phyloP scores from a whole-genome alignment of 2,888 invertebrate genomes.

The Neuroscelio doddi region DNA sequence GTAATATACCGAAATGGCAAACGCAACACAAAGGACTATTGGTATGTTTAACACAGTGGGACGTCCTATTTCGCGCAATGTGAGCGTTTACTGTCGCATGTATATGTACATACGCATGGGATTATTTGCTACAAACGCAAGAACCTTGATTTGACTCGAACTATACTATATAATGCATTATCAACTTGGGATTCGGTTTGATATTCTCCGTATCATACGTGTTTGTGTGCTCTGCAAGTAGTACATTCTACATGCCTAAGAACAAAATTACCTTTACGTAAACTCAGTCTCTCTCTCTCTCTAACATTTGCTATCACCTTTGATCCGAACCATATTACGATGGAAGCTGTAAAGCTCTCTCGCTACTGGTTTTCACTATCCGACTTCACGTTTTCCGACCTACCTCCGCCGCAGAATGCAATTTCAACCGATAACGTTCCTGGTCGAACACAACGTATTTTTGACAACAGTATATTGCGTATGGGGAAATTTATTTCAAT shows the following conservation, averaged over 20 bases:
- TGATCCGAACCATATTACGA: neutral
- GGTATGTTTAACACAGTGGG: conserved; percentile 1
- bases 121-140: neutral
- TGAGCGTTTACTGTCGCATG: neutral
- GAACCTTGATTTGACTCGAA: neutral
- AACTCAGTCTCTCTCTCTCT: conserved; percentile 1
- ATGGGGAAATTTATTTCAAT: neutral
- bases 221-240: neutral
- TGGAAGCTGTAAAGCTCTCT: neutral
- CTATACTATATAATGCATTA: neutral
- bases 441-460: no score
- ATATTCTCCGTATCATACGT: conserved; percentile 1
- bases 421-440: conserved; percentile 3
- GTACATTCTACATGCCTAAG: neutral
- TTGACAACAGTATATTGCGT: neutral
- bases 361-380: neutral
- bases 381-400: neutral
- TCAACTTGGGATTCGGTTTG: neutral
- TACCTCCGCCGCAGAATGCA: neutral
- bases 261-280: conserved; percentile 2
- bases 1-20: conserved; percentile 7
- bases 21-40: conserved; percentile 9
- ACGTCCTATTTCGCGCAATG: conserved; percentile 3
- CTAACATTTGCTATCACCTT: neutral
- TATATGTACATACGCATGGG: neutral